phyloP scores from a whole-genome alignment of 2,113 vertebrate species.

The Microtus montanus region DNA sequence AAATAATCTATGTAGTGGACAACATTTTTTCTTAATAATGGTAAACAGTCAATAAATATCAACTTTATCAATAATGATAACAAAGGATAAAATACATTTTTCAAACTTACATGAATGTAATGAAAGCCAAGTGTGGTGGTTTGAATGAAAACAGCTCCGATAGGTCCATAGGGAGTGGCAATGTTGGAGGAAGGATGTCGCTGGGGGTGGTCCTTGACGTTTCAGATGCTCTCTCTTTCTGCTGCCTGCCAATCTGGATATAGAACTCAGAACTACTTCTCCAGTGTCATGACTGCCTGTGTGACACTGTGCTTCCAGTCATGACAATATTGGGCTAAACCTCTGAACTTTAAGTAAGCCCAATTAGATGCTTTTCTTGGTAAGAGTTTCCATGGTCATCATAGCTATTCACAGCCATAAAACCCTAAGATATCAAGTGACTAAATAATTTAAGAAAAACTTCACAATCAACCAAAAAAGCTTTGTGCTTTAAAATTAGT shows the following conservation, averaged over 20 bases:
- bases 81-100: not conserved
- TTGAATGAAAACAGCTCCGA: not conserved
- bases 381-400: too few species aligned
- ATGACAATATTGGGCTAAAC: too few species aligned
- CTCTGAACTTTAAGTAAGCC: too few species aligned
- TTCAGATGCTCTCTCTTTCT: not conserved
- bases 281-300: too few species aligned
- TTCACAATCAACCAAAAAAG: not conserved
- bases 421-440: not conserved
- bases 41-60: not conserved
- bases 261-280: too few species aligned
- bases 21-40: not conserved
- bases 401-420: too few species aligned
- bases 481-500: not conserved
- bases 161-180: not conserved
- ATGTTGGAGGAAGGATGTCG: not conserved
- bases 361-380: too few species aligned
- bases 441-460: not conserved
- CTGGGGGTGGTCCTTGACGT: not conserved
- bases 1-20: not conserved
- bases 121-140: not conserved
- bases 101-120: constrained; percentile 2
- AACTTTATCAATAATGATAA: not conserved
- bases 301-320: too few species aligned
- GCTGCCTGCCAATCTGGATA: too few species aligned